Evolutionary conservation across 2,888 invertebrate genomes (phyloP).

Genomic region (Megastigmus dorsalis): DNA sequence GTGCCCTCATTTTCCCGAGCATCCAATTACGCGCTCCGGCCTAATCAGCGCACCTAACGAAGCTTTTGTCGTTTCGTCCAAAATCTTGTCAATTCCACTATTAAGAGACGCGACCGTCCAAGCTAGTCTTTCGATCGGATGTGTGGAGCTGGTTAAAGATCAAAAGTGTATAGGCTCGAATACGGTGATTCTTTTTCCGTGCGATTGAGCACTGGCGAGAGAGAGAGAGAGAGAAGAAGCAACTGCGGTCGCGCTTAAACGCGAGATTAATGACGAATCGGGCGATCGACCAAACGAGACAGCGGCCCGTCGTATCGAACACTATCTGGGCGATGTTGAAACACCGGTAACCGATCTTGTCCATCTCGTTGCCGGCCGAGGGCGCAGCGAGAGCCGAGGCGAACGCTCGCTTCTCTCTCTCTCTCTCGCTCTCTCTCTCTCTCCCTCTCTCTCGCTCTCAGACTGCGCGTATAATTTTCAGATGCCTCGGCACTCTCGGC

Average conservation of each 20-base stretch:
- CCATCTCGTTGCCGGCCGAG: slow-evolving; percentile 64
- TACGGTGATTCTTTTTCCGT: slow-evolving; percentile 18
- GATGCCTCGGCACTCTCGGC: not conserved
- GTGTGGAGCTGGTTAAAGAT: too few species aligned
- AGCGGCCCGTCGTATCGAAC: slow-evolving; percentile 69
- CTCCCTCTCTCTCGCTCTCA: slow-evolving; percentile 48
- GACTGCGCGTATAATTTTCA: too few species aligned
- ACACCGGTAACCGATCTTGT: slow-evolving; percentile 71
- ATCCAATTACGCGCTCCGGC: slow-evolving; percentile 24
- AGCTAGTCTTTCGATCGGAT: too few species aligned
- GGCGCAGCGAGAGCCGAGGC: not conserved
- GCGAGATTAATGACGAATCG: slow-evolving; percentile 64
- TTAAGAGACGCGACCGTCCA: too few species aligned
- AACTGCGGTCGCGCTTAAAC: slow-evolving; percentile 55
- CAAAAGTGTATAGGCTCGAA: too few species aligned
- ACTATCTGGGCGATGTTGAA: slow-evolving; percentile 68
- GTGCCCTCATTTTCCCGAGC: not conserved
- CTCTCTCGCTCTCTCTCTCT: slow-evolving; percentile 50
- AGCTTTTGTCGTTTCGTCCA: too few species aligned
- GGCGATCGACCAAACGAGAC: slow-evolving; percentile 69
- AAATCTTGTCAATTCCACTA: too few species aligned
- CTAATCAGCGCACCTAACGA: slow-evolving; percentile 25
- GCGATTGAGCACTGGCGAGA: not conserved
- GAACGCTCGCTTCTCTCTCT: slow-evolving; percentile 39
- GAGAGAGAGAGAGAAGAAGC: slow-evolving; percentile 31